Base-by-base conservation (phyloP, 2,797 vertebrate genomes). In the Sebastolobus altivelis region DNA sequence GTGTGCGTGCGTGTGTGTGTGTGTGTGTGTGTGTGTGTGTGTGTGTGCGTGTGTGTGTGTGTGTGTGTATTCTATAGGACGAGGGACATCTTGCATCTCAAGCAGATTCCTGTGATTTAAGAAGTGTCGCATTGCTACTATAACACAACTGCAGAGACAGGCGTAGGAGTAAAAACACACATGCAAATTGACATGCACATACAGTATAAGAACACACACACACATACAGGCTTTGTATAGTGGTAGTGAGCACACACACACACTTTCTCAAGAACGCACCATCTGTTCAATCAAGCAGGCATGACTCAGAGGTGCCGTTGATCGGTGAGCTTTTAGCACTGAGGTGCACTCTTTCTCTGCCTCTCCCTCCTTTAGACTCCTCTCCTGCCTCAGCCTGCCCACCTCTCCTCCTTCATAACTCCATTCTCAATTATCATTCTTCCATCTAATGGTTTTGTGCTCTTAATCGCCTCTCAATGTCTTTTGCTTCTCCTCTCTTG, bases 101-200 rank as follows among this genome's bases (percentile, higher is more conserved):
- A 91, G 88, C 68, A 89, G 78, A 85, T 75, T 85, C 69, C 74
- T 87, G 67, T 92, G 88, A 93, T 91, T 93, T 92, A 89, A 84
- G 72, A 90, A 65, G 72, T 87, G 89, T 85, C 43, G 54, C 86
- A 79, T 83, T 81, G 80, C 79, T 77, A 69, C 82, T 85, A 86
- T 35, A 78, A 87, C 73, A 82, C 76, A 72, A 72, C 61, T 55
- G 54, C 20, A 69, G 72, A 61, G 74, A 75, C 46, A 13, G 70
- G 40, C 56, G 69, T 77, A 68, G 69, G 78, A 84, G 80, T 68
- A 59, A 72, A 79, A 72, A 79, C 18, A 59, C 65, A 68, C 71
- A 81, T 73, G 72, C 65, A 84, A 72, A 79, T 69, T 31, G 46
- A 27, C 71, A 70, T 33, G 33, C 37, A 70, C 72, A 60, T 55